These are phyloP conservation scores for Digitonthophagus gazella DNA, from an alignment of 2,888 invertebrate genomes.

Conservation along the genomic window DNA sequence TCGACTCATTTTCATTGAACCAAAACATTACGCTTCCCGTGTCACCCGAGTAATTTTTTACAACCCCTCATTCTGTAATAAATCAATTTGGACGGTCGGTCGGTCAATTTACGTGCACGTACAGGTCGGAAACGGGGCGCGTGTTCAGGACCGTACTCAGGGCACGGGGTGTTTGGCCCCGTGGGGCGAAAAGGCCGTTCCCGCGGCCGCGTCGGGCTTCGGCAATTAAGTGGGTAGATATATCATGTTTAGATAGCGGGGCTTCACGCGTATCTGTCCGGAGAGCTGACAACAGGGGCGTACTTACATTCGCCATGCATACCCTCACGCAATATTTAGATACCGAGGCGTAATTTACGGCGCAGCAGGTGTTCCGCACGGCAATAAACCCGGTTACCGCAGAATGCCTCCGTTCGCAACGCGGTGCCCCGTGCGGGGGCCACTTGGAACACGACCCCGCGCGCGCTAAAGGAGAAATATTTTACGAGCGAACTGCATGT, in stretches of 20 bases:
- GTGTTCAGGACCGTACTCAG: neutral
- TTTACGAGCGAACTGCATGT: neutral
- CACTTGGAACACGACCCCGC: neutral
- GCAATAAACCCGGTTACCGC: slow-evolving; percentile 38
- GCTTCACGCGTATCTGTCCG: slow-evolving; percentile 17
- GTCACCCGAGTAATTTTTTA: neutral
- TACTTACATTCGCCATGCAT: slow-evolving; percentile 41
- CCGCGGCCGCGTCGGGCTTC: slow-evolving; percentile 9
- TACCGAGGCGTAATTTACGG: slow-evolving; percentile 44
- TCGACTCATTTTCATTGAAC: neutral
- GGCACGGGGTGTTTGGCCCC: neutral
- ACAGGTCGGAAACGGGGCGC: neutral
- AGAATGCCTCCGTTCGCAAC: slow-evolving; percentile 26
- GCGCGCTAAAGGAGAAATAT: neutral
- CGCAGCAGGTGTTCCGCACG: slow-evolving; percentile 45
- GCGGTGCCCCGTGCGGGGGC: slow-evolving; percentile 13
- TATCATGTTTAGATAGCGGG: slow-evolving; percentile 25
- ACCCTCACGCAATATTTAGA: slow-evolving; percentile 48
- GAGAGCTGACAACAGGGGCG: slow-evolving; percentile 22
- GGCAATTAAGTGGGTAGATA: slow-evolving; percentile 29
- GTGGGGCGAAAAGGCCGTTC: neutral
- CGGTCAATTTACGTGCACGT: neutral
- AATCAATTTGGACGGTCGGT: neutral
- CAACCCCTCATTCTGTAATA: neutral
- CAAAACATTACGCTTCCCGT: neutral